A percentile compares a stretch with the other conserved stretches of the same genome.
Evolutionary conservation across 2,113 vertebrate genomes (phyloP).

Genomic region (Lepisosteus oculatus): DNA sequence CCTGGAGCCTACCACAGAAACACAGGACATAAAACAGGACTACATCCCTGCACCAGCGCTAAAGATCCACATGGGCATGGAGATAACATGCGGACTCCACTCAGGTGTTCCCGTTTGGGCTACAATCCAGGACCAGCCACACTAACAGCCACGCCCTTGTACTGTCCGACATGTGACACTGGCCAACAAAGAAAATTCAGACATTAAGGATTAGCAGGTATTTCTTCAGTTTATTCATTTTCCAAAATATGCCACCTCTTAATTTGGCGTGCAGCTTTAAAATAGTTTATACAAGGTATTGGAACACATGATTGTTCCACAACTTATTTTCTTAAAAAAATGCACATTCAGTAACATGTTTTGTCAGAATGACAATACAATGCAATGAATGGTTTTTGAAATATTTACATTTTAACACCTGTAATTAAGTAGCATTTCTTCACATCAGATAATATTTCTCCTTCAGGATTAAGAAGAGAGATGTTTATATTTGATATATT

Average conservation of each 20-base stretch:
- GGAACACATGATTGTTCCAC: slow-evolving; percentile 30
- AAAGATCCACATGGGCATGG: too few relatives aligned
- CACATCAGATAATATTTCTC: slow-evolving; percentile 35
- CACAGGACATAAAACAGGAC: too few relatives aligned
- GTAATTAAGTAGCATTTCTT: background rate
- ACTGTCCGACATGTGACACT: too few relatives aligned
- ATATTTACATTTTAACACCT: slow-evolving; percentile 26
- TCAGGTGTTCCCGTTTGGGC: too few relatives aligned
- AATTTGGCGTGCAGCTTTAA: slow-evolving; percentile 38
- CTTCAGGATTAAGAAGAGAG: slow-evolving; percentile 35
- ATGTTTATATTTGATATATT: slow-evolving; percentile 18
- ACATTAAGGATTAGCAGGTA: too few relatives aligned
- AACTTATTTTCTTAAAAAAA: slow-evolving; percentile 24
- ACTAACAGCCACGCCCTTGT: too few relatives aligned
- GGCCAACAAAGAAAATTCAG: too few relatives aligned
- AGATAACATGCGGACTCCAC: too few relatives aligned
- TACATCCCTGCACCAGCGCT: too few relatives aligned
- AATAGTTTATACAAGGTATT: slow-evolving; percentile 34
- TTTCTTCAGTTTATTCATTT: slow-evolving; percentile 39
- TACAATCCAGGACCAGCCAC: too few relatives aligned
- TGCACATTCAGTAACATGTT: background rate
- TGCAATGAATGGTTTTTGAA: slow-evolving; percentile 22
- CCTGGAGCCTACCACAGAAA: too few relatives aligned
- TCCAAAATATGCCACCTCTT: slow-evolving; percentile 41
- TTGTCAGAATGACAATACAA: background rate